A percentile compares a stretch with the other conserved stretches of the same genome.
Conservation (phyloP, 1,140 invertebrate species). For the Bilobella aurantiaca region DNA sequence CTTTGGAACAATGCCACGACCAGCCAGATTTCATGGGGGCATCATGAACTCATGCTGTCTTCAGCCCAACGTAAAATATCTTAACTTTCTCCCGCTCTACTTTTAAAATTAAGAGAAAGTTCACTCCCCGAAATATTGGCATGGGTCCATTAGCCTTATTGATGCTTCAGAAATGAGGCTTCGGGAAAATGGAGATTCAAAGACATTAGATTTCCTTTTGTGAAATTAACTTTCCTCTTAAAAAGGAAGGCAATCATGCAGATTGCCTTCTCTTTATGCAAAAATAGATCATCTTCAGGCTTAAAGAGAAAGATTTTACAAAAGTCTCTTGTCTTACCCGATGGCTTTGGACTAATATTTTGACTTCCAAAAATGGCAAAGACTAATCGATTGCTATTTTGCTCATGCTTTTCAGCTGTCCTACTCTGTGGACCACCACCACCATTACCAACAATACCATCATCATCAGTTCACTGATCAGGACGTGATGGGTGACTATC, state of each 20-base stretch:
- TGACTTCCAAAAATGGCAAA: too few species aligned
- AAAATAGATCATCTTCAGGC: background rate
- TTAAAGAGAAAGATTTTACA: background rate
- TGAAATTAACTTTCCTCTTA: background rate
- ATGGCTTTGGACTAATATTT: too few species aligned
- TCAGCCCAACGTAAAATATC: too few species aligned
- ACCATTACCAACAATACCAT: conserved; percentile 11
- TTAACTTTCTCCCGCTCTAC: too few species aligned
- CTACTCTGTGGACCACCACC: background rate
- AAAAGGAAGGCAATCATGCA: background rate
- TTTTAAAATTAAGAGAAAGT: too few species aligned
- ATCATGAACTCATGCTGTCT: conserved; percentile 8
- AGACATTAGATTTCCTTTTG: background rate
- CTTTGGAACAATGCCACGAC: conserved; percentile 2
- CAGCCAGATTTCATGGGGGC: background rate
- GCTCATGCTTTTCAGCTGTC: background rate
- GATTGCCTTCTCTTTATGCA: background rate
- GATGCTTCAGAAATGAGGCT: too few species aligned
- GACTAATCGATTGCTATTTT: background rate
- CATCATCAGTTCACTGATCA: conserved; percentile 9
- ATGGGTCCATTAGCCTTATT: background rate
- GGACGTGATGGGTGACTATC: background rate
- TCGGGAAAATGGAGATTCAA: background rate
- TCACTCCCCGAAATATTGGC: too few species aligned
- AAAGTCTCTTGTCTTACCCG: too few species aligned